phyloP scores from a whole-genome alignment of 2,113 vertebrate species.

The Xiphophorus couchianus region DNA sequence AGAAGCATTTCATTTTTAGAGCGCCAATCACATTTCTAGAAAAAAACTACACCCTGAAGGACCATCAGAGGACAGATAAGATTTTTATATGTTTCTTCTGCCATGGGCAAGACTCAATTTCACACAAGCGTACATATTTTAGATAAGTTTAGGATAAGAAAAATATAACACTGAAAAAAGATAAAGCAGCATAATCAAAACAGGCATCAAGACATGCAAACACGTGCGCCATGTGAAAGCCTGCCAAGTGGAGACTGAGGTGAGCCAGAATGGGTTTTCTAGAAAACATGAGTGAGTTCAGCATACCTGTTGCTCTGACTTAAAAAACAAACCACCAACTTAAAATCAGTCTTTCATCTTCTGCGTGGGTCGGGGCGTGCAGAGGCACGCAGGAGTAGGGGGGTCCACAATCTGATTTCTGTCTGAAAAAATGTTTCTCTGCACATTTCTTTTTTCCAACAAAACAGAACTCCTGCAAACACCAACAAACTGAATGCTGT shows the following conservation, averaged over 20 bases:
- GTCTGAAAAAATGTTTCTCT: constrained; percentile 12
- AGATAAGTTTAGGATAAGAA: not conserved
- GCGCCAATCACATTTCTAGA: not conserved
- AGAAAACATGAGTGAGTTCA: constrained; percentile 26
- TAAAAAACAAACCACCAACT: constrained; percentile 45
- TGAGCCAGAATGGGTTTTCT: constrained; percentile 29
- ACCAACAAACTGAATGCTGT: constrained; percentile 14
- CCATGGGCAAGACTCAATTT: constrained; percentile 7
- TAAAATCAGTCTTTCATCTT: constrained; percentile 15
- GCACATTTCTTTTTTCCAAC: not conserved
- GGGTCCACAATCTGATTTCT: constrained; percentile 9
- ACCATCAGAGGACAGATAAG: constrained; percentile 21
- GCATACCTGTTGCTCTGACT: constrained; percentile 40
- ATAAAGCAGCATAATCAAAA: not conserved
- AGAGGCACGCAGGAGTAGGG: not conserved
- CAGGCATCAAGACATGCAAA: not conserved
- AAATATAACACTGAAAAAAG: not conserved
- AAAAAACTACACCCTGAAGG: constrained; percentile 25
- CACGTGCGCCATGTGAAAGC: not conserved
- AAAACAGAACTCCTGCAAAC: constrained; percentile 8
- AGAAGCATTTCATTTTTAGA: no score
- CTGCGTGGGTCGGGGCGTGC: not conserved
- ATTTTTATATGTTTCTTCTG: constrained; percentile 37
- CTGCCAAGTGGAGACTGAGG: constrained; percentile 19
- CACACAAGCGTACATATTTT: constrained; percentile 18